These are phyloP conservation scores for Cephalotes varians DNA, from an alignment of 2,888 invertebrate genomes.

Conservation along the genomic window DNA sequence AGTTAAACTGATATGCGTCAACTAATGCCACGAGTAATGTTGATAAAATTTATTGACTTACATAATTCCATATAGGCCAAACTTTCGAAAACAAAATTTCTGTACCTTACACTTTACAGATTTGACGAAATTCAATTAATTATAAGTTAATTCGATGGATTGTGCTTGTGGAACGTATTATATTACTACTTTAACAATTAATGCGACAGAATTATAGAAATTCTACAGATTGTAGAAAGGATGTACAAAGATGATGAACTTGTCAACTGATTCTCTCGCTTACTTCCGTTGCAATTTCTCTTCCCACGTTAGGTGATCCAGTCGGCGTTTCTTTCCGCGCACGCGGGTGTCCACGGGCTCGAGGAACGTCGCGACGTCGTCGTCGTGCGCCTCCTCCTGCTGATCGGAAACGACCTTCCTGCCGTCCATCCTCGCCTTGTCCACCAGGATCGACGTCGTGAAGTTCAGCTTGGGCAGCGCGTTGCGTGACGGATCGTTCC, in stretches of 20 bases:
- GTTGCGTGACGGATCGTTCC: constrained; percentile 61
- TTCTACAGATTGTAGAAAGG: neutral
- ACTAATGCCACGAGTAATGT: neutral
- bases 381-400: constrained; percentile 64
- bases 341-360: constrained; percentile 63
- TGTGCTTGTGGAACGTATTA: neutral
- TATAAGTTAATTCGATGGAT: neutral
- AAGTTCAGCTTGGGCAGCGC: constrained; percentile 76
- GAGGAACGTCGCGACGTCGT: constrained; percentile 65
- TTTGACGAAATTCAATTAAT: neutral
- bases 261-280: constrained; percentile 83
- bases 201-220: neutral
- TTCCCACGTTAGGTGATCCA: constrained; percentile 95
- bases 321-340: constrained; percentile 90
- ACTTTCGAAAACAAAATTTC: neutral
- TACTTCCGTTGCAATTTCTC: constrained; percentile 95
- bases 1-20: neutral
- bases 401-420: constrained; percentile 61
- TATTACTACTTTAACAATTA: too few relatives aligned
- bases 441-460: constrained; percentile 76
- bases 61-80: neutral
- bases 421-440: constrained; percentile 72
- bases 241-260: neutral
- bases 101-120: neutral
- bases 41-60: neutral